A percentile compares a stretch with the other conserved stretches of the same genome.
These are phyloP conservation scores for Uria aalge DNA, from an alignment of 2,113 vertebrate species.

Conservation along the genomic window DNA sequence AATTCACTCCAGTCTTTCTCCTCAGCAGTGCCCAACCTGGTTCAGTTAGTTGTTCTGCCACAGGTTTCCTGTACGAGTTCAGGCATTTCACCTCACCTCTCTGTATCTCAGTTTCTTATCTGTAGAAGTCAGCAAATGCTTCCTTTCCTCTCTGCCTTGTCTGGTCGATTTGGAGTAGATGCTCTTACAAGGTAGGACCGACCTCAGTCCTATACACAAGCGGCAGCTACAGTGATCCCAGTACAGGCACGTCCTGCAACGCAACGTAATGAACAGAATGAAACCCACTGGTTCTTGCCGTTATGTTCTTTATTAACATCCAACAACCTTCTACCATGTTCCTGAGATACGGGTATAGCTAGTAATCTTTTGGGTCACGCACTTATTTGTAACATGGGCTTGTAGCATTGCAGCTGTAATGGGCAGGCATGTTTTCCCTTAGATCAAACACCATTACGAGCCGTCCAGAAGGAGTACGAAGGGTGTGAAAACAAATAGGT, in stretches of 20 bases:
- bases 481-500: neutral
- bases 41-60: neutral
- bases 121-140: neutral
- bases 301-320: neutral
- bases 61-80: neutral
- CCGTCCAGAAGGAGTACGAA: neutral
- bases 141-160: neutral
- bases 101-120: neutral
- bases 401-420: neutral
- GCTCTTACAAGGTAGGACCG: neutral
- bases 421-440: neutral
- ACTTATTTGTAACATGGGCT: neutral
- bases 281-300: neutral
- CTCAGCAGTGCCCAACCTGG: neutral
- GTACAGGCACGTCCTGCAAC: neutral
- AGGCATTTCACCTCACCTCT: neutral
- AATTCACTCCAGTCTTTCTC: neutral
- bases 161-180: accelerated
- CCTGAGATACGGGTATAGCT: accelerated
- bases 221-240: neutral
- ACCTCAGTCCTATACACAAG: neutral
- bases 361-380: neutral
- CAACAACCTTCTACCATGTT: neutral
- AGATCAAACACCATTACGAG: neutral
- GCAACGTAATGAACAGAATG: neutral